These are phyloP conservation scores for Crax fasciolata DNA, from an alignment of 2,797 vertebrate genomes.

Conservation along the genomic window DNA sequence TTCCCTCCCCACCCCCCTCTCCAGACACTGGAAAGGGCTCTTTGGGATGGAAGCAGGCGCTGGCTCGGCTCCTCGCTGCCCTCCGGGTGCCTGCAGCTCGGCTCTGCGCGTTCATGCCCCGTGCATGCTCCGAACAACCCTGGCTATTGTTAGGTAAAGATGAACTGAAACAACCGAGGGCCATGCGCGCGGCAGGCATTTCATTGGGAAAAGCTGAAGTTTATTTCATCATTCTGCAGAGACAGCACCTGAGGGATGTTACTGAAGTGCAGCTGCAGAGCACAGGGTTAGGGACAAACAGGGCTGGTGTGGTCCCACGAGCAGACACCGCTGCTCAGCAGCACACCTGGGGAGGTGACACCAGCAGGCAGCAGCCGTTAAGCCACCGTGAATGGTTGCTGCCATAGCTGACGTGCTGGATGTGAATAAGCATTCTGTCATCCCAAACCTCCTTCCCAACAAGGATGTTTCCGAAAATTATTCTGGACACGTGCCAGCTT, in stretches of 20 bases:
- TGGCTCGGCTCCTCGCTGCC: neutral
- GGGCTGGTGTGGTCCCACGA: neutral
- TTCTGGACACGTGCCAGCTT: slow-evolving; percentile 13
- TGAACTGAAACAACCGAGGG: neutral
- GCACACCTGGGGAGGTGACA: neutral
- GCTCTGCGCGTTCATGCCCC: neutral
- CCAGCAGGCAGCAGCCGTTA: neutral
- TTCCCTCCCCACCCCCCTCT: slow-evolving; percentile 59
- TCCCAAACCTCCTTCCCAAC: neutral
- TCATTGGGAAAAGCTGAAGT: neutral
- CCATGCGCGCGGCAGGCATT: no score
- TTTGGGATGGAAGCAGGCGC: neutral
- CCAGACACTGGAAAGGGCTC: slow-evolving; percentile 48
- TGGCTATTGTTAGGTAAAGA: neutral
- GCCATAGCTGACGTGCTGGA: neutral
- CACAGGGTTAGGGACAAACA: accelerated
- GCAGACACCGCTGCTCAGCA: neutral
- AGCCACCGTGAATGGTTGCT: neutral
- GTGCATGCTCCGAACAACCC: neutral
- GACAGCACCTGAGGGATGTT: neutral
- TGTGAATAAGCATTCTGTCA: neutral
- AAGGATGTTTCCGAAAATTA: slow-evolving; percentile 2
- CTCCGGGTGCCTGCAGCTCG: neutral
- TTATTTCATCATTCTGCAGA: neutral
- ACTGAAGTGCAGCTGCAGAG: neutral